Evolutionary conservation across 1,140 invertebrate species (phyloP).

Genomic region (Drosophila nigrodunni): DNA sequence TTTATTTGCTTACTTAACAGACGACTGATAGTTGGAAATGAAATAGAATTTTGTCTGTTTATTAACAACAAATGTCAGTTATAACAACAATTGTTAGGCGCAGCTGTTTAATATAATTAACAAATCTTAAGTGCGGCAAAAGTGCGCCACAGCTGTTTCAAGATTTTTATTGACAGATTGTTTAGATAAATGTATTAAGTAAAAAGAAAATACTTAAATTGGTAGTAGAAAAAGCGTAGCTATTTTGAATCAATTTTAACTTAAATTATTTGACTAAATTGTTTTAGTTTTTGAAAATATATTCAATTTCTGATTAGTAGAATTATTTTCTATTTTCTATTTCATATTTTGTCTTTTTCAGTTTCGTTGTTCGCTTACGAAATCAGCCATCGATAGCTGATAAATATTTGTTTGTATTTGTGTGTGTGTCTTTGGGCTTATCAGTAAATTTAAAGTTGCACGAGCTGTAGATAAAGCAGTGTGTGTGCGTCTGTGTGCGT

Average conservation of each 20-base stretch:
- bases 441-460: slow-evolving; percentile 37
- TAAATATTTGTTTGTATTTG: slow-evolving; percentile 24
- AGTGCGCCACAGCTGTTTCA: slow-evolving; percentile 37
- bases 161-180: slow-evolving; percentile 16
- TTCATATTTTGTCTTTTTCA: slow-evolving; percentile 25
- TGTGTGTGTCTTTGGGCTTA: slow-evolving; percentile 21
- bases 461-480: slow-evolving; percentile 36
- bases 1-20: neutral
- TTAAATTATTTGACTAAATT: no score
- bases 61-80: slow-evolving; percentile 8
- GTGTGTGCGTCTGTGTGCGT: neutral
- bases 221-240: no score
- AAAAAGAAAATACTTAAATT: no score
- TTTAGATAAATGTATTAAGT: neutral
- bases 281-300: neutral
- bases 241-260: no score
- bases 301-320: neutral
- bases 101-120: slow-evolving; percentile 49
- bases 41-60: slow-evolving; percentile 19
- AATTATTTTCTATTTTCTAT: neutral
- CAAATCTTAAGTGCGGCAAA: slow-evolving; percentile 22
- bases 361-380: slow-evolving; percentile 30
- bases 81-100: slow-evolving; percentile 1
- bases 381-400: slow-evolving; percentile 44
- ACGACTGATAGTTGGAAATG: neutral